A percentile compares a stretch with the other conserved stretches of the same genome.
Conservation (phyloP, 2,797 vertebrate genomes). For the Amblyraja radiata region DNA sequence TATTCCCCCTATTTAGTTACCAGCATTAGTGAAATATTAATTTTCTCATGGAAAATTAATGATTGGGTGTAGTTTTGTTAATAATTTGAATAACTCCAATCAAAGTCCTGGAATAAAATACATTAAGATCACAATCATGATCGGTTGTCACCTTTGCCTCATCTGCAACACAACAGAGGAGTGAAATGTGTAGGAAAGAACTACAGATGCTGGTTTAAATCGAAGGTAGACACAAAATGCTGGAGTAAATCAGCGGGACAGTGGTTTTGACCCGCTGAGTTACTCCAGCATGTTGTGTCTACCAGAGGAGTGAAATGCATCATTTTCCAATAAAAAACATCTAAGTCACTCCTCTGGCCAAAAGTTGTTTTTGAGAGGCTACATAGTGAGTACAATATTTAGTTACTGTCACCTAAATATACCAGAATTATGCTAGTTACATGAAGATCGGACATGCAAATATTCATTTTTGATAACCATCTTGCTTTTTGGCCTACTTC, state of each 20-base stretch:
- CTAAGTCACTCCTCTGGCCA: background rate
- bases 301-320: background rate
- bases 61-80: background rate
- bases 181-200: background rate
- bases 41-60: background rate
- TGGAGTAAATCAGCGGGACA: too few species aligned
- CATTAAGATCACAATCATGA: background rate
- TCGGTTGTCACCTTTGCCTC: background rate
- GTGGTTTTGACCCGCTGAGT: too few species aligned
- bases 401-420: background rate
- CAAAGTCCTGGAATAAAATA: background rate
- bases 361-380: background rate
- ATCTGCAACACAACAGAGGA: background rate
- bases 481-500: background rate
- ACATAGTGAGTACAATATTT: background rate
- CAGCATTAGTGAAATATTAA: background rate
- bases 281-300: too few species aligned
- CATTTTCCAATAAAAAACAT: background rate
- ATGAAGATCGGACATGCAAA: background rate
- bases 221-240: too few species aligned
- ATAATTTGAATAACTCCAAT: background rate
- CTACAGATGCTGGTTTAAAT: too few species aligned
- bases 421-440: background rate
- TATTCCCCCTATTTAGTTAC: background rate
- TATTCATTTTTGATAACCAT: background rate